A percentile compares a stretch with the other conserved stretches of the same genome.
Conservation (phyloP, 2,797 vertebrate species). For the Labroides dimidiatus region DNA sequence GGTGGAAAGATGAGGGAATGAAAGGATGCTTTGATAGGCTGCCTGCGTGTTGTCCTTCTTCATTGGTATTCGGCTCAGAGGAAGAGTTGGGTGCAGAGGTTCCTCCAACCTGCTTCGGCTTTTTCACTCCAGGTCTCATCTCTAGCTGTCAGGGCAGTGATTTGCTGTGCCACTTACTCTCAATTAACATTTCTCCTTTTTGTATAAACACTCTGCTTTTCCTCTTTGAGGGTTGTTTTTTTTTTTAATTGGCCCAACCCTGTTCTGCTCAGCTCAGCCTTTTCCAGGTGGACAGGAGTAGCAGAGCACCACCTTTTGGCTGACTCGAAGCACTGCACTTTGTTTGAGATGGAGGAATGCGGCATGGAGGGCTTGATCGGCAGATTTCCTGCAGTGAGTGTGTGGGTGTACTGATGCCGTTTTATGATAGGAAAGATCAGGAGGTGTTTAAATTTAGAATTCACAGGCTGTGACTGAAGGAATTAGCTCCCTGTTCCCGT, state of each 20-base stretch:
- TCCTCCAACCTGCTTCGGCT: slow-evolving; percentile 43
- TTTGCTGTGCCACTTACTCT: slow-evolving; percentile 49
- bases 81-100: slow-evolving; percentile 67
- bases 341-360: slow-evolving; percentile 25
- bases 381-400: slow-evolving; percentile 44
- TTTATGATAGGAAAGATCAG: slow-evolving; percentile 28
- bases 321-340: slow-evolving; percentile 29
- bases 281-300: slow-evolving; percentile 51
- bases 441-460: slow-evolving; percentile 38
- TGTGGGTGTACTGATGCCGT: slow-evolving; percentile 39
- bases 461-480: slow-evolving; percentile 1
- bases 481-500: slow-evolving; percentile 17
- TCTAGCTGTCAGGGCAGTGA: slow-evolving; percentile 27
- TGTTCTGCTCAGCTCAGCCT: slow-evolving; percentile 6
- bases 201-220: slow-evolving; percentile 29
- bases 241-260: slow-evolving; percentile 39
- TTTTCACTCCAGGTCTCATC: slow-evolving; percentile 44
- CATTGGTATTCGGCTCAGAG: slow-evolving; percentile 79
- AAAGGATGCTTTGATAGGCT: slow-evolving; percentile 75
- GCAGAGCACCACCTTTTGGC: slow-evolving; percentile 81
- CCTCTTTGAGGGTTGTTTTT: slow-evolving; percentile 41
- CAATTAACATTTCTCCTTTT: slow-evolving; percentile 52
- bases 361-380: slow-evolving; percentile 32
- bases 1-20: slow-evolving; percentile 62
- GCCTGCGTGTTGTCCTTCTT: slow-evolving; percentile 60